These are phyloP conservation scores for Drosophila micromelanica DNA, from an alignment of 1,140 invertebrate species.

Conservation along the genomic window DNA sequence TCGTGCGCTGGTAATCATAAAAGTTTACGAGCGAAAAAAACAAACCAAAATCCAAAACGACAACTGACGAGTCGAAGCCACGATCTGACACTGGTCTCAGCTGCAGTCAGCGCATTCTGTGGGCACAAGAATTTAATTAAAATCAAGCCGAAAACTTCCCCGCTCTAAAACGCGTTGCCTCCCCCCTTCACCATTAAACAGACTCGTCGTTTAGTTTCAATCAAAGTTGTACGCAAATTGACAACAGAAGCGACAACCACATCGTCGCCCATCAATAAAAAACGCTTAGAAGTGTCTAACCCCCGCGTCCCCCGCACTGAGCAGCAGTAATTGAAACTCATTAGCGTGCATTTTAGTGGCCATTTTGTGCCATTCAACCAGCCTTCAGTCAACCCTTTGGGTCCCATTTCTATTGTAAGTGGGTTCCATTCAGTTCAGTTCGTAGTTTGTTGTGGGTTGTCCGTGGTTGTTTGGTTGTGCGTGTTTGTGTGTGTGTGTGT, in stretches of 20 bases:
- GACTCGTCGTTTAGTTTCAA: conserved; percentile 77
- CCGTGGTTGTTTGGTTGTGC: conserved; percentile 17
- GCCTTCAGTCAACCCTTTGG: conserved; percentile 66
- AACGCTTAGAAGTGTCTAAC: conserved; percentile 42
- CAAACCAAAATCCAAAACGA: conserved; percentile 33
- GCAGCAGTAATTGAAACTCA: conserved; percentile 80
- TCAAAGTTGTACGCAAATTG: conserved; percentile 78
- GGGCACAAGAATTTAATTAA: conserved; percentile 81
- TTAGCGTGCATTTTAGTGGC: conserved; percentile 83
- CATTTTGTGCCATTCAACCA: conserved; percentile 50
- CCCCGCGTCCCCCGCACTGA: conserved; percentile 10
- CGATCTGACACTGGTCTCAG: conserved; percentile 57
- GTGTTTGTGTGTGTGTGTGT: conserved; percentile 41
- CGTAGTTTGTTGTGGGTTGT: conserved; percentile 33
- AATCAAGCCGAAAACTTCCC: conserved; percentile 51
- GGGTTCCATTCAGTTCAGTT: neutral
- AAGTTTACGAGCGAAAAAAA: conserved; percentile 61
- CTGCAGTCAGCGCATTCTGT: conserved; percentile 53
- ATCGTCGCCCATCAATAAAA: conserved; percentile 63
- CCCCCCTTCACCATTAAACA: neutral
- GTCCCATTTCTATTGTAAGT: neutral
- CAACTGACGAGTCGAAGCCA: conserved; percentile 57
- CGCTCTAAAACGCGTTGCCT: neutral
- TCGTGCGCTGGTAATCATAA: conserved; percentile 68
- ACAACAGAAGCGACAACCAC: conserved; percentile 70